These are phyloP conservation scores for Neodiprion fabricii DNA, from an alignment of 1,140 invertebrate genomes.

Conservation along the genomic window DNA sequence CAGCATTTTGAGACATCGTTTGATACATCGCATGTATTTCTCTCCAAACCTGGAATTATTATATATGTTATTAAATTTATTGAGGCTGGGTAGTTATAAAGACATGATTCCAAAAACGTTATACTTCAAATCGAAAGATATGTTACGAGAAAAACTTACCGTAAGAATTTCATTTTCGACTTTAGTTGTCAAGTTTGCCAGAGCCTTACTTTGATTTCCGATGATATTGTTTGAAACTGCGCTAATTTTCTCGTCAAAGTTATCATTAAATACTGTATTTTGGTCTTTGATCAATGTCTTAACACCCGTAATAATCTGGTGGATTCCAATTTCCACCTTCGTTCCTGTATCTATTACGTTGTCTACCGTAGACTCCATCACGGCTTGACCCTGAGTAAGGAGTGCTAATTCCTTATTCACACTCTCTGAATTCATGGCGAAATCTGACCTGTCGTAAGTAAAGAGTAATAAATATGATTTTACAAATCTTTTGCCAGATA, in stretches of 20 bases:
- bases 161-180: slow-evolving; percentile 85
- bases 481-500: too few relatives aligned
- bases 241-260: slow-evolving; percentile 74
- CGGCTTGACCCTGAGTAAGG: slow-evolving; percentile 77
- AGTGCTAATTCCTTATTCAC: slow-evolving; percentile 59
- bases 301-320: slow-evolving; percentile 84
- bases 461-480: not conserved
- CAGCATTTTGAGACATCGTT: slow-evolving; percentile 78
- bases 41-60: slow-evolving; percentile 71
- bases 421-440: slow-evolving; percentile 52
- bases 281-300: slow-evolving; percentile 73
- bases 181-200: slow-evolving; percentile 77
- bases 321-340: slow-evolving; percentile 82
- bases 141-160: slow-evolving; percentile 49
- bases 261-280: slow-evolving; percentile 70
- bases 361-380: slow-evolving; percentile 84
- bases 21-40: slow-evolving; percentile 90
- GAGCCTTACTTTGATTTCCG: slow-evolving; percentile 74
- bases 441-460: slow-evolving; percentile 40
- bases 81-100: slow-evolving; percentile 1
- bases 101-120: not conserved
- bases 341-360: slow-evolving; percentile 84
- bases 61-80: not conserved
- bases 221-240: slow-evolving; percentile 73
- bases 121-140: not conserved